A percentile compares a stretch with the other conserved stretches of the same genome.
Conservation (phyloP, 2,888 invertebrate genomes). For the Euphydryas editha region DNA sequence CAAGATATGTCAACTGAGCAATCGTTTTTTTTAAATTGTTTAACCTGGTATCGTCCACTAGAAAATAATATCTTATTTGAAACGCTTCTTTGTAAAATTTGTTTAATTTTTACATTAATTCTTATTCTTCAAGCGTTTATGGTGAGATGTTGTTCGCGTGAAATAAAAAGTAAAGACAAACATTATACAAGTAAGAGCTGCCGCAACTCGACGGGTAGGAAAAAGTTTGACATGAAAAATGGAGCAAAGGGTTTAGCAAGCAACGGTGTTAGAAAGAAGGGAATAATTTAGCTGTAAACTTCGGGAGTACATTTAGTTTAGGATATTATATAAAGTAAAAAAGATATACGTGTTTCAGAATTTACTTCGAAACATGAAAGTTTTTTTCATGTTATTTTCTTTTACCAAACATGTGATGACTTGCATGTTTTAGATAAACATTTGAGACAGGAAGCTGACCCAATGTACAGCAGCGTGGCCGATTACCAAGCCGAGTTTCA, state of each 20-base stretch:
- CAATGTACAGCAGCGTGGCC: too few relatives aligned
- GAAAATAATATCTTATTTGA: too few relatives aligned
- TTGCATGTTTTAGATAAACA: too few relatives aligned
- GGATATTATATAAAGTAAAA: not conserved
- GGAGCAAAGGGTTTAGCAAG: slow-evolving; percentile 28
- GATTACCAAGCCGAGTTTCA: too few relatives aligned
- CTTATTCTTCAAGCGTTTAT: slow-evolving; percentile 22
- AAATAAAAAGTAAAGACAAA: slow-evolving; percentile 28
- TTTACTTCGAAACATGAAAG: too few relatives aligned
- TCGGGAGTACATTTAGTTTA: slow-evolving; percentile 7
- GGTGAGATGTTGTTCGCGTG: slow-evolving; percentile 12
- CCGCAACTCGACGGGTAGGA: slow-evolving; percentile 29
- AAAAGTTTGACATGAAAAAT: slow-evolving; percentile 31
- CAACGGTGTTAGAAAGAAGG: slow-evolving; percentile 26
- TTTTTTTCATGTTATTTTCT: too few relatives aligned
- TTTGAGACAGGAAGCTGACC: too few relatives aligned
- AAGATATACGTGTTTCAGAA: too few relatives aligned
- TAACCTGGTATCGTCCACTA: not conserved
- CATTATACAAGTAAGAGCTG: slow-evolving; percentile 24
- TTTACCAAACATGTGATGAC: too few relatives aligned
- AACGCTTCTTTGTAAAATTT: not conserved
- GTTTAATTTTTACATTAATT: slow-evolving; percentile 14
- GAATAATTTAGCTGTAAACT: slow-evolving; percentile 20
- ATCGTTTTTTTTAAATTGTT: slow-evolving; percentile 31
- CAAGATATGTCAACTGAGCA: slow-evolving; percentile 45